A percentile compares a stretch with the other conserved stretches of the same genome.
Conservation (phyloP, 2,113 vertebrate genomes). For the Cisticola juncidis region DNA sequence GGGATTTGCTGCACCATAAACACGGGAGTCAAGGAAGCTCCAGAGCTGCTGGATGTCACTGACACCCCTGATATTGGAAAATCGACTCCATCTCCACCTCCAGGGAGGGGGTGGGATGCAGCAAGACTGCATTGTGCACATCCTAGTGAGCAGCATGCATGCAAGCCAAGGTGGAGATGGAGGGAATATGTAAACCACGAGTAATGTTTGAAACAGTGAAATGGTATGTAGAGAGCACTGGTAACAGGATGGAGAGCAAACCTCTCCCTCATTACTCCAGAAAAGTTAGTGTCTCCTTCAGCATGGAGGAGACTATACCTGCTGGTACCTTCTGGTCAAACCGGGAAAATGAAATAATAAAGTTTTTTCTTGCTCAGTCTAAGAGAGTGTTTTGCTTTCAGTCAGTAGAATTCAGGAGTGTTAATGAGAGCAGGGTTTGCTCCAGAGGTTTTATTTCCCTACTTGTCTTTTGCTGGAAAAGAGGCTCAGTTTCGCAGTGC, state of each 20-base stretch:
- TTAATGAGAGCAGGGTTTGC: slow-evolving; percentile 30
- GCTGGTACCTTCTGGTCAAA: not conserved
- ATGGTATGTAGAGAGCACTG: not conserved
- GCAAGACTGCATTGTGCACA: not conserved
- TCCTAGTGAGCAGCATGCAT: not conserved
- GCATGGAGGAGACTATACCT: not conserved
- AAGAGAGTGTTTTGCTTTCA: not conserved
- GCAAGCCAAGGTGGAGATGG: not conserved
- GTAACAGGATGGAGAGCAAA: not conserved
- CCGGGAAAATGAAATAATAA: not conserved
- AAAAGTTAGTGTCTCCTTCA: not conserved
- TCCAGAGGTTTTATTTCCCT: slow-evolving; percentile 50
- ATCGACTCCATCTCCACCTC: not conserved
- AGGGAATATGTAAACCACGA: not conserved
- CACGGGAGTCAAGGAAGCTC: not conserved
- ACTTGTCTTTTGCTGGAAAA: slow-evolving; percentile 27
- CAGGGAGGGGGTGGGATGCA: not conserved
- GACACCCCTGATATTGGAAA: slow-evolving; percentile 42
- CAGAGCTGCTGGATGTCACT: slow-evolving; percentile 34
- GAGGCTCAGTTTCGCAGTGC: not conserved
- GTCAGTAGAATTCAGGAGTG: not conserved
- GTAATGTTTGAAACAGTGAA: not conserved
- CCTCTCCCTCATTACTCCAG: not conserved
- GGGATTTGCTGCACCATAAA: not conserved
- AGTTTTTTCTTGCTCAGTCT: not conserved